These are phyloP conservation scores for Clarias batrachus DNA, from an alignment of 2,113 vertebrate genomes.

Conservation along the genomic window DNA sequence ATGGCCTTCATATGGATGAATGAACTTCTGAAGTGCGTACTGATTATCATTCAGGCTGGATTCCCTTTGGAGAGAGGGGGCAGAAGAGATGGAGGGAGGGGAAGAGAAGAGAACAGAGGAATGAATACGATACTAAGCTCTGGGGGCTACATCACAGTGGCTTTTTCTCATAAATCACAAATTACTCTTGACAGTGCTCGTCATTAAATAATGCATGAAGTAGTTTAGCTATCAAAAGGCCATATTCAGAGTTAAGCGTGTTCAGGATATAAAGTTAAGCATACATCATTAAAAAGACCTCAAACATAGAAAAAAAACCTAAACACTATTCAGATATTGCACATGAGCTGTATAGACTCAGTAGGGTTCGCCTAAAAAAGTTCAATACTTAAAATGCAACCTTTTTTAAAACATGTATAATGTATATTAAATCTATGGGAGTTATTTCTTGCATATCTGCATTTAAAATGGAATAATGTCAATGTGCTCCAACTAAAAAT, in stretches of 20 bases:
- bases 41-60: conserved; percentile 78
- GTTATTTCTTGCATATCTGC: too few relatives aligned
- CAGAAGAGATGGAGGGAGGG: conserved; percentile 49
- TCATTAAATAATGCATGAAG: neutral
- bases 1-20: conserved; percentile 26
- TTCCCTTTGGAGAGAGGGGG: conserved; percentile 70
- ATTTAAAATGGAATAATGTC: neutral
- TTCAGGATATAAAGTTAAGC: neutral
- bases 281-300: neutral
- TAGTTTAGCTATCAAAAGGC: neutral
- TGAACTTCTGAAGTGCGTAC: conserved; percentile 63
- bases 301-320: neutral
- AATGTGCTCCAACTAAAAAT: neutral
- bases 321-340: neutral
- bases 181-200: neutral
- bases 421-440: too few relatives aligned
- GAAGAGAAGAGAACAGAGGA: conserved; percentile 50
- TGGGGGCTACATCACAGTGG: conserved; percentile 17
- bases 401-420: too few relatives aligned
- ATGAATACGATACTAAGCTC: conserved; percentile 47
- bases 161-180: conserved; percentile 16
- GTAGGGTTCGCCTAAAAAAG: neutral
- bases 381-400: neutral
- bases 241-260: neutral
- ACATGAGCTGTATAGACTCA: neutral